These are phyloP conservation scores for Chinchilla lanigera DNA, from an alignment of 2,113 vertebrate genomes.

Conservation along the genomic window DNA sequence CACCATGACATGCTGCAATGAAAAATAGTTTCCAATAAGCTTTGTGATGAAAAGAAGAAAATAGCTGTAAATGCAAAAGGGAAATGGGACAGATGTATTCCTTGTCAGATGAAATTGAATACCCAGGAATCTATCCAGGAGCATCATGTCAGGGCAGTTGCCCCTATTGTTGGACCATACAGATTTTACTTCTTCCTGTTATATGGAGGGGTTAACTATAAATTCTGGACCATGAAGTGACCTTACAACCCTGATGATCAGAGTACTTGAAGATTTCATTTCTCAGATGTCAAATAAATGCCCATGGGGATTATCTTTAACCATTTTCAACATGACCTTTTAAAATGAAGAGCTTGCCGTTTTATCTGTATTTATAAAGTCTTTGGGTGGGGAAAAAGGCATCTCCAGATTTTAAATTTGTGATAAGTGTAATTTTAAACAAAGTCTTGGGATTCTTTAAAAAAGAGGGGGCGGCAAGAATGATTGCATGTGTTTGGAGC, in stretches of 20 bases:
- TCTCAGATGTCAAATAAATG: background rate
- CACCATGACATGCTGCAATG: background rate
- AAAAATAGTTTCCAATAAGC: background rate
- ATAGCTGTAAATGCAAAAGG: background rate
- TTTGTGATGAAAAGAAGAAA: background rate
- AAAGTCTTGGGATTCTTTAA: background rate
- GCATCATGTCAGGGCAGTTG: background rate
- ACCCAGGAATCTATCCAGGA: background rate
- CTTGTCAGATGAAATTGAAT: background rate
- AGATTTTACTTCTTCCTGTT: background rate
- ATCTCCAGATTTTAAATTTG: background rate
- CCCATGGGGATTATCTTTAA: background rate
- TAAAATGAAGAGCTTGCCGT: background rate
- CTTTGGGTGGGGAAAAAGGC: background rate
- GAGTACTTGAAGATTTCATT: background rate
- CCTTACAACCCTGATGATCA: background rate
- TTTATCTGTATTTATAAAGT: background rate
- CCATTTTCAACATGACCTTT: background rate
- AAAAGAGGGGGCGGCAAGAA: background rate
- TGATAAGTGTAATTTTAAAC: background rate
- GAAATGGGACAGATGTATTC: background rate
- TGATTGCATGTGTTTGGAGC: background rate
- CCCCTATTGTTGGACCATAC: background rate
- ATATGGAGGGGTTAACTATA: background rate
- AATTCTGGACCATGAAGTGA: background rate